Conservation (phyloP, 2,797 vertebrate species). For the Knipowitschia caucasica region DNA sequence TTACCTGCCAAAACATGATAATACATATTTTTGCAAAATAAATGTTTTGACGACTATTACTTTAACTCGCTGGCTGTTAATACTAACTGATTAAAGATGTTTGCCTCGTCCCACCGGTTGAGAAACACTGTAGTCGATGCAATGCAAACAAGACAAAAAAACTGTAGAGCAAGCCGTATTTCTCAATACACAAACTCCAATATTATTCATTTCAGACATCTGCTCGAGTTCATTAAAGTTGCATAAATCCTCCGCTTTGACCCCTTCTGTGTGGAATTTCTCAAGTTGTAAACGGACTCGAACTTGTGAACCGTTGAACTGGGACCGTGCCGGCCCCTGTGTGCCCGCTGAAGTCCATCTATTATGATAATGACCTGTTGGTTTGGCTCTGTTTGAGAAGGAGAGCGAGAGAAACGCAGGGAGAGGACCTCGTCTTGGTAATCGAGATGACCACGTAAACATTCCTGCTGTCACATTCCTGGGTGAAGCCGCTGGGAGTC, state of each 20-base stretch:
- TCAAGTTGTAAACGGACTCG: conserved; percentile 42
- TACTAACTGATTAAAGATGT: neutral
- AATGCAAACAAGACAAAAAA: neutral
- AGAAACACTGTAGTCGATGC: neutral
- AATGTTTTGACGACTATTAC: no score
- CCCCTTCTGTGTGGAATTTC: conserved; percentile 48
- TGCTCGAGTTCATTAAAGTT: conserved; percentile 1
- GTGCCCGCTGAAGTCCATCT: conserved; percentile 47
- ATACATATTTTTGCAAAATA: no score
- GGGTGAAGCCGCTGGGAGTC: conserved; percentile 36
- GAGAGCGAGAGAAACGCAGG: neutral
- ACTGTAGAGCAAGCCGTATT: neutral
- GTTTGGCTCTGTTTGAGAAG: conserved; percentile 26
- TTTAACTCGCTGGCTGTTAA: neutral
- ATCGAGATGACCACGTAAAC: conserved; percentile 43
- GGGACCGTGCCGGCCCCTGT: conserved; percentile 25
- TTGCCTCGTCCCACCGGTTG: neutral
- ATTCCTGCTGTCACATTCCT: conserved; percentile 58
- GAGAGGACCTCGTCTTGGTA: conserved; percentile 26
- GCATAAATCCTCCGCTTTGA: conserved; percentile 8
- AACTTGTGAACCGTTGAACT: conserved; percentile 55
- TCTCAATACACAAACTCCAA: neutral
- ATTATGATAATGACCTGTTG: conserved; percentile 49
- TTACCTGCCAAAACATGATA: no score
- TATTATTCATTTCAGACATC: conserved; percentile 3